Base-by-base conservation (phyloP, 64 coral and sea anemone genomes). In the Catalaphyllia jardinei region DNA sequence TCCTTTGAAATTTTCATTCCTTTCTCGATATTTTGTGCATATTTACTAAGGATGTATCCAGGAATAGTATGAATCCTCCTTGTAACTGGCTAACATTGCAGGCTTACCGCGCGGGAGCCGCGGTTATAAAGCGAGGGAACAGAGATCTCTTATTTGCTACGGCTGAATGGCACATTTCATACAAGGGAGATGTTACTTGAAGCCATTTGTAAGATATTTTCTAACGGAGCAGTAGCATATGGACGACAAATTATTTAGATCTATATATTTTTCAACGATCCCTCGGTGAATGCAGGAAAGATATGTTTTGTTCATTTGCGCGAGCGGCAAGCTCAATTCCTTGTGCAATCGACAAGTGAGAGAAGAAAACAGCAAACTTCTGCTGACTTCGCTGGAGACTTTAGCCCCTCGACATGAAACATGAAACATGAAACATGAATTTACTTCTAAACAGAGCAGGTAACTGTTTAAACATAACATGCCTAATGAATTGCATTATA, bases 101-200 rank as follows among this genome's bases (percentile, higher is more conserved):
- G n/a, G 35, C 5, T 64, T 64, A 64, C 62, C 2, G 71, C 71
- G 71, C 28, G 71, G 28, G 71, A 73, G 71, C 71, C n/a, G 71
- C n/a, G 19, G 71, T 30, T 74, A 15, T 35, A 35, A 74, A 74
- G 31, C n/a, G n/a, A n/a, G n/a, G n/a, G n/a, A n/a, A n/a, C n/a
- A n/a, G n/a, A n/a, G n/a, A n/a, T n/a, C n/a, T n/a, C n/a, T n/a
- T n/a, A n/a, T n/a, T n/a, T n/a, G n/a, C n/a, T n/a, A n/a, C n/a
- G n/a, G n/a, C n/a, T 77, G 38, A 77, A 77, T 77, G 35, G 35
- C 38, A 77, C 49, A 8, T 51, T 77, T 77, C 39, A 77, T 77
- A 77, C 50, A 77, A 77, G 74, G 35, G 74, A 29, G 38, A 77
- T 77, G 75, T 77, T 77, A 77, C 38, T 77, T 77, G 75, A 77